Conservation (phyloP, 2,113 vertebrate species). For the Gambusia affinis region DNA sequence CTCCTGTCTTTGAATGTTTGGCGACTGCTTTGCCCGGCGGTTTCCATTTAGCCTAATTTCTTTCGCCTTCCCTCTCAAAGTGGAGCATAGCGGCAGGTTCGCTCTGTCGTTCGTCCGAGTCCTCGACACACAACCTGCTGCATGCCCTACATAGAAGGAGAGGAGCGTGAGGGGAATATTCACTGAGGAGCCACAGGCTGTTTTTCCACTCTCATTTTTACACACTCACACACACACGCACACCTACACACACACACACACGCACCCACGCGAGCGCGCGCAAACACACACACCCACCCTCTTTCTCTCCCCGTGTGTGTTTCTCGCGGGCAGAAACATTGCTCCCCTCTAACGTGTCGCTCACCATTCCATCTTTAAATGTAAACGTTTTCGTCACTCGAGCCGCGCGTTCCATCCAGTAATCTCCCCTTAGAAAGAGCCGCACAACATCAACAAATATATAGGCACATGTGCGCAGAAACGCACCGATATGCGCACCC, state of each 20-base stretch:
- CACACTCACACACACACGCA: not conserved
- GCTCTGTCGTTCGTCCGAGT: slow-evolving; percentile 50
- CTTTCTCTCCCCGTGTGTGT: not conserved
- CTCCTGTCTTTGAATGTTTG: slow-evolving; percentile 16
- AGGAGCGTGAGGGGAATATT: slow-evolving; percentile 77
- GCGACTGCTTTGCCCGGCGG: slow-evolving; percentile 13
- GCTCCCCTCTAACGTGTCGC: not conserved
- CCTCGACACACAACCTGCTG: slow-evolving; percentile 79
- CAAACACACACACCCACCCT: too few relatives aligned
- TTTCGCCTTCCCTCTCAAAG: slow-evolving; percentile 52
- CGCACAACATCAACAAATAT: not conserved
- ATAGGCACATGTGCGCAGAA: not conserved
- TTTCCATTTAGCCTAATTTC: slow-evolving; percentile 6
- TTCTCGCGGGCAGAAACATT: not conserved
- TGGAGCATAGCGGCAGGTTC: slow-evolving; percentile 51
- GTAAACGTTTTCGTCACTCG: slow-evolving; percentile 41
- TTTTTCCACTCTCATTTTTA: slow-evolving; percentile 39
- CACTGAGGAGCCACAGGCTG: slow-evolving; percentile 70
- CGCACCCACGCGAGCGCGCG: not conserved
- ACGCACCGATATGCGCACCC: slow-evolving; percentile 4
- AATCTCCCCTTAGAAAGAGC: slow-evolving; percentile 6
- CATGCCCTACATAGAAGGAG: slow-evolving; percentile 75
- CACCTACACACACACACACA: too few relatives aligned
- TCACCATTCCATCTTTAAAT: slow-evolving; percentile 32
- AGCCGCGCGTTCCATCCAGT: slow-evolving; percentile 16